Evolutionary conservation across 2,797 vertebrate species (phyloP).

Genomic region (Acrocephalus scirpaceus): DNA sequence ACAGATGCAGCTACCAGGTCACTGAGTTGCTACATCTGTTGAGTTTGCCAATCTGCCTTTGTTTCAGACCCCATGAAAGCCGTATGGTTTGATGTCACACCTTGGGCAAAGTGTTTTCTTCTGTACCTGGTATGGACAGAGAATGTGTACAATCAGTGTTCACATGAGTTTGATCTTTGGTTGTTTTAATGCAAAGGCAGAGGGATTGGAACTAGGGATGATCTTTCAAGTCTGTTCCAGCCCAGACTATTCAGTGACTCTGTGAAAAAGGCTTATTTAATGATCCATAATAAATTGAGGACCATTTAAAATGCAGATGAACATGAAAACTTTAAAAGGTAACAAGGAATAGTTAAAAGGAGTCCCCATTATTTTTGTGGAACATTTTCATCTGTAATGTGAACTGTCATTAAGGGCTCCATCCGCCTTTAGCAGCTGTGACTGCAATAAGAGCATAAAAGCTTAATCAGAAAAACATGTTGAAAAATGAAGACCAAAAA

Average conservation of each 20-base stretch:
- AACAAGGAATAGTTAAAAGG: not conserved
- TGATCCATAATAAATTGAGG: not conserved
- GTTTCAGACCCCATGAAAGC: not conserved
- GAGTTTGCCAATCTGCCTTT: not conserved
- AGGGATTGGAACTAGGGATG: not conserved
- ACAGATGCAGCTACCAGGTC: not conserved
- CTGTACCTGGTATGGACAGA: not conserved
- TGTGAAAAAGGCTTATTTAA: not conserved
- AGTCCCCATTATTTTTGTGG: not conserved
- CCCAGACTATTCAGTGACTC: not conserved
- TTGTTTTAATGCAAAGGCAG: not conserved
- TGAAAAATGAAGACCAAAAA: not conserved
- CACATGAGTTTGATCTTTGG: not conserved
- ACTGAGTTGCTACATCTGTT: not conserved
- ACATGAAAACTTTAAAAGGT: not conserved
- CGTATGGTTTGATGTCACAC: too few relatives aligned
- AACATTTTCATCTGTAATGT: not conserved
- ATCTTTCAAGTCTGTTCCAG: not conserved
- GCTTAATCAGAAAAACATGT: not conserved
- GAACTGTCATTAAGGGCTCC: not conserved
- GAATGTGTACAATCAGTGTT: accelerated
- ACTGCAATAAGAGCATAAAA: not conserved
- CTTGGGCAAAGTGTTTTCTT: not conserved
- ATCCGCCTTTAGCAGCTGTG: not conserved
- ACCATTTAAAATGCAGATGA: not conserved